These are phyloP conservation scores for Lanius collurio DNA, from an alignment of 2,113 vertebrate genomes.

Conservation along the genomic window DNA sequence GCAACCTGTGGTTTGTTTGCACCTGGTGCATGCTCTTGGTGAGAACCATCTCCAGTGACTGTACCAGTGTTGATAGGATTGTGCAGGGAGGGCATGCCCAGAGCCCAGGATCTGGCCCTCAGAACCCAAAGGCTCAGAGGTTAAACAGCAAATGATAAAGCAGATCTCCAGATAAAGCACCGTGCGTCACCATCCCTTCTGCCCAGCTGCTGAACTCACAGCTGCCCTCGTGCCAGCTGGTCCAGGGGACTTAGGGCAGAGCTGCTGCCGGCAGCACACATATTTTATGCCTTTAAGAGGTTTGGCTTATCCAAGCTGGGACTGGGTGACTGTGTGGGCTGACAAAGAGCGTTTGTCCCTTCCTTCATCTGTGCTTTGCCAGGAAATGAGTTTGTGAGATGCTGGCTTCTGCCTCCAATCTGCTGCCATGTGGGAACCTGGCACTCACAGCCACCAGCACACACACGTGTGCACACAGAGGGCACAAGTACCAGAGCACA, in stretches of 20 bases:
- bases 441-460: neutral
- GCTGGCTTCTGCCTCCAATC: slow-evolving; percentile 3
- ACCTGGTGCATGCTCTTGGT: fast-evolving
- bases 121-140: neutral
- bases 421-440: slow-evolving; percentile 28
- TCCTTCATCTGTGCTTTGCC: neutral
- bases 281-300: slow-evolving; percentile 40
- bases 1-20: neutral
- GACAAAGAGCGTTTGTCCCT: slow-evolving; percentile 17
- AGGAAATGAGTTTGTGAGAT: slow-evolving; percentile 16
- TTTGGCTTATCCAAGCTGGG: neutral
- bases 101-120: neutral
- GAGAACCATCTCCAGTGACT: neutral
- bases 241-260: neutral
- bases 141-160: slow-evolving; percentile 24
- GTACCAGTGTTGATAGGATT: neutral
- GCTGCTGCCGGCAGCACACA: neutral
- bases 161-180: neutral
- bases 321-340: slow-evolving; percentile 22
- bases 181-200: slow-evolving; percentile 3
- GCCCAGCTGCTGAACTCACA: slow-evolving; percentile 31
- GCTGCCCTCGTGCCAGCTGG: slow-evolving; percentile 43
- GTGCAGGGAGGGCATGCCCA: neutral
- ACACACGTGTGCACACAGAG: neutral
- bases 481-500: neutral